Evolutionary conservation across 1,140 invertebrate genomes (phyloP).

Genomic region (Drosophila biarmipes): DNA sequence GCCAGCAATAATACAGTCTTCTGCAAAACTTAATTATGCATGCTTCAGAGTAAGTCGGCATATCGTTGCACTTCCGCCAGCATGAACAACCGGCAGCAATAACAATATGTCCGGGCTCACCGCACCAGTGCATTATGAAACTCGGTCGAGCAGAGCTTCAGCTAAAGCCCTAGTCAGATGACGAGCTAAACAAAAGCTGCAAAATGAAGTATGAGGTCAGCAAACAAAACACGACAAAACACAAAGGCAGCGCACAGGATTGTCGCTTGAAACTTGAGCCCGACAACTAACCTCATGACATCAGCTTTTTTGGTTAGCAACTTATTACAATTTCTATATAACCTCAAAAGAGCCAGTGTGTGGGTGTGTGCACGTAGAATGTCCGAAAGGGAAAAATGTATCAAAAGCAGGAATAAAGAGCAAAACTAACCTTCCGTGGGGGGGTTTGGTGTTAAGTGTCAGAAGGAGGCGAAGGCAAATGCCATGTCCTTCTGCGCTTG

Average conservation of each 20-base stretch:
- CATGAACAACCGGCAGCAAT: constrained; percentile 25
- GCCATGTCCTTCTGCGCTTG: constrained; percentile 6
- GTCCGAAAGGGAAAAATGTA: constrained; percentile 19
- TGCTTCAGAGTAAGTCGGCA: constrained; percentile 39
- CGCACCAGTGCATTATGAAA: constrained; percentile 69
- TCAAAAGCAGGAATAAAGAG: constrained; percentile 16
- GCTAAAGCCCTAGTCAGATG: constrained; percentile 41
- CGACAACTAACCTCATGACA: constrained; percentile 81
- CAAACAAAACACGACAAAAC: constrained; percentile 9
- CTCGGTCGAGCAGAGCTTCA: constrained; percentile 19
- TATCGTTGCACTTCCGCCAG: constrained; percentile 70
- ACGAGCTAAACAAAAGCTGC: constrained; percentile 76
- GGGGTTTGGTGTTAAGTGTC: constrained; percentile 1
- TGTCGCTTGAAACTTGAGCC: constrained; percentile 82
- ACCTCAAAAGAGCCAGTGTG: constrained; percentile 59
- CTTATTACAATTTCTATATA: constrained; percentile 83
- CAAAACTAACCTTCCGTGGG: not conserved
- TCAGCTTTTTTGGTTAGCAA: constrained; percentile 80
- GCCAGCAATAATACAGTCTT: constrained; percentile 65
- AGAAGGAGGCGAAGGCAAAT: constrained; percentile 5
- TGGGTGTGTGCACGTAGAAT: constrained; percentile 53
- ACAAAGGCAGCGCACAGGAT: constrained; percentile 79
- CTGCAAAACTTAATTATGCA: constrained; percentile 48
- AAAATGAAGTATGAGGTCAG: constrained; percentile 82
- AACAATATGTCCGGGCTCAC: constrained; percentile 30